A percentile compares a stretch with the other conserved stretches of the same genome.
phyloP scores from a whole-genome alignment of 2,797 vertebrate genomes.

The Aythya fuligula region DNA sequence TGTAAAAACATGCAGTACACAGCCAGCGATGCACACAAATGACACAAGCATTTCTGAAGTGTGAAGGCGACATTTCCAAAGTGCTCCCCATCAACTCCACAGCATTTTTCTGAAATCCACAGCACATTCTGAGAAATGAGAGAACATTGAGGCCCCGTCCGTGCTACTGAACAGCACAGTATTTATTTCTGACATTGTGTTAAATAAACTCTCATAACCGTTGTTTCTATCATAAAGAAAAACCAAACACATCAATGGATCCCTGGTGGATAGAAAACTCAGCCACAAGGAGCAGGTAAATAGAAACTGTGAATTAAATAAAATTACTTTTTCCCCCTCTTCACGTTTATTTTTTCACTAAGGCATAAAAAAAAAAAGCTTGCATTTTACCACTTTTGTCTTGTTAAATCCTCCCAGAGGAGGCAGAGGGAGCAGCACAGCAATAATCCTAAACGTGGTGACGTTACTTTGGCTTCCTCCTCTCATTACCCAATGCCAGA shows the following conservation, averaged over 20 bases:
- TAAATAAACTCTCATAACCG: neutral
- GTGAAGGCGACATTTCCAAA: neutral
- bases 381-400: neutral
- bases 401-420: neutral
- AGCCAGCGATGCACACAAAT: rapidly evolving
- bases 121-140: neutral
- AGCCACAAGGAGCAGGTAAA: neutral
- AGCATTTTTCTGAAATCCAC: neutral
- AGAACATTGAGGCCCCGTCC: neutral
- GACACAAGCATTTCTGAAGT: neutral
- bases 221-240: neutral
- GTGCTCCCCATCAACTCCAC: neutral
- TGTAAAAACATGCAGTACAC: neutral
- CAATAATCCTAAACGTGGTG: rapidly evolving
- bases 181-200: neutral
- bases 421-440: neutral
- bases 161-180: neutral
- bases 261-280: neutral
- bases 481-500: neutral
- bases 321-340: neutral
- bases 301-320: neutral
- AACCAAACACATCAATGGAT: neutral
- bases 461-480: neutral
- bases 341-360: neutral
- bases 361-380: neutral